These are phyloP conservation scores for Erpetoichthys calabaricus DNA, from an alignment of 2,797 vertebrate species.

Conservation along the genomic window DNA sequence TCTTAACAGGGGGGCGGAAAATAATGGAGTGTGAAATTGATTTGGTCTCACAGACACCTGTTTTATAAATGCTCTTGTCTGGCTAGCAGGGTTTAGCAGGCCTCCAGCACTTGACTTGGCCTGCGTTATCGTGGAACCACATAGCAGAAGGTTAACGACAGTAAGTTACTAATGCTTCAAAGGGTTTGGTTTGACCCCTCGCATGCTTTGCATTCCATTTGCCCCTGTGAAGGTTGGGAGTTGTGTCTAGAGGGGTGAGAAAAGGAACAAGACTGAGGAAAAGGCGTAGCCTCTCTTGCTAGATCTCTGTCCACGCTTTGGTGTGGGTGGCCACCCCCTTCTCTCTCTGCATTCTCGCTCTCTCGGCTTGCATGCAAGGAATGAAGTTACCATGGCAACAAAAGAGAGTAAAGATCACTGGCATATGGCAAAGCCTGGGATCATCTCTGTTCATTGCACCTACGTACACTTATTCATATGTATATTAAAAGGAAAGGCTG, in stretches of 20 bases:
- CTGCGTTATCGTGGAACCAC: slow-evolving; percentile 43
- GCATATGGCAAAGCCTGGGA: slow-evolving; percentile 11
- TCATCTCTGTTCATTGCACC: slow-evolving; percentile 8
- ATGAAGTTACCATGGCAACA: slow-evolving; percentile 29
- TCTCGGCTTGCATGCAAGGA: slow-evolving; percentile 19
- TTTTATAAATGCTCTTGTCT: slow-evolving; percentile 21
- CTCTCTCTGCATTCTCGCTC: not conserved
- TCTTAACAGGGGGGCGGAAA: slow-evolving; percentile 7
- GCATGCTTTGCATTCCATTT: slow-evolving; percentile 72
- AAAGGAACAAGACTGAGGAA: slow-evolving; percentile 29
- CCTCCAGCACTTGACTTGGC: slow-evolving; percentile 19
- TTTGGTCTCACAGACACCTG: slow-evolving; percentile 27
- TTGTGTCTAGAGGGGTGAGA: slow-evolving; percentile 24
- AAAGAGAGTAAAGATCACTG: slow-evolving; percentile 18
- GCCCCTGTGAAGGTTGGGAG: slow-evolving; percentile 63
- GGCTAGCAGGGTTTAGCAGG: slow-evolving; percentile 19
- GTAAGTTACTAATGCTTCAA: slow-evolving; percentile 49
- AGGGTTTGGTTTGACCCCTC: slow-evolving; percentile 41
- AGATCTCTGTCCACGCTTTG: slow-evolving; percentile 14
- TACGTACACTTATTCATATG: not conserved
- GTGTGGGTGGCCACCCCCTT: slow-evolving; percentile 19
- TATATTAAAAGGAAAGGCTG: no score
- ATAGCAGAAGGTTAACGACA: slow-evolving; percentile 51
- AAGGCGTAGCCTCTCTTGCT: no score
- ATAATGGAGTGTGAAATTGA: slow-evolving; percentile 11